Base-by-base conservation (phyloP, 2,888 invertebrate genomes). In the Drosophila rubida region DNA sequence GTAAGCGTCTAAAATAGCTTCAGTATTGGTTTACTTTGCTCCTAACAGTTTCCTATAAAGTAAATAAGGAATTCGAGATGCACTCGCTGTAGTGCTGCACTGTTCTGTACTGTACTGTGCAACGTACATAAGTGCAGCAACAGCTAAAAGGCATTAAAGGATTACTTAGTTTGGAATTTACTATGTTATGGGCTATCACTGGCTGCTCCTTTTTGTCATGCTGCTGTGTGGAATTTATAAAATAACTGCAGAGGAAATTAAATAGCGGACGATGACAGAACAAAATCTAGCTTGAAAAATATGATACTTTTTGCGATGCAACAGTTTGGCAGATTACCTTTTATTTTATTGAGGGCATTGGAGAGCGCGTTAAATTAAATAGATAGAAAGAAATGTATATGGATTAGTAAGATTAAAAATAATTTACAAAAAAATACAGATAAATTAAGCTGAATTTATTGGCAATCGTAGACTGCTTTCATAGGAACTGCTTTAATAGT, bases 21-120 rank as follows among this genome's bases (percentile, higher is more conserved):
- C 35, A 70, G 69, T 77, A 84, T 81, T 81, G 79, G 75, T 72
- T 73, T 69, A 68, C 69, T 69, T 71, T 66, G 65, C 76, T 65
- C 42, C 51, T 30, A 41, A 53, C 51, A 53, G 41, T 30, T 63
- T 63, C 69, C 78, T 66, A 84, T 84, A 72, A 84, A 79, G 85
- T 82, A 82, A 84, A 81, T 82, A 82, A 81, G 77, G 85, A 84
- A 84, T 82, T 82, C 69, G 81, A 82, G 81, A 69, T 76, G 80
- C 69, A n/a, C n/a, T n/a, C n/a, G n/a, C n/a, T n/a, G n/a, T n/a
- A n/a, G n/a, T 62, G 61, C 41, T n/a, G n/a, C 32, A 32, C n/a
- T 5, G 32, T 42, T 27, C 13, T 30, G 9, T 4, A 19, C 14
- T 41, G 41, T 4, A 8, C 14, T 50, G 16, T 37, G 49, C 32